phyloP scores from a whole-genome alignment of 2,113 vertebrate species.

The Pantherophis guttatus region DNA sequence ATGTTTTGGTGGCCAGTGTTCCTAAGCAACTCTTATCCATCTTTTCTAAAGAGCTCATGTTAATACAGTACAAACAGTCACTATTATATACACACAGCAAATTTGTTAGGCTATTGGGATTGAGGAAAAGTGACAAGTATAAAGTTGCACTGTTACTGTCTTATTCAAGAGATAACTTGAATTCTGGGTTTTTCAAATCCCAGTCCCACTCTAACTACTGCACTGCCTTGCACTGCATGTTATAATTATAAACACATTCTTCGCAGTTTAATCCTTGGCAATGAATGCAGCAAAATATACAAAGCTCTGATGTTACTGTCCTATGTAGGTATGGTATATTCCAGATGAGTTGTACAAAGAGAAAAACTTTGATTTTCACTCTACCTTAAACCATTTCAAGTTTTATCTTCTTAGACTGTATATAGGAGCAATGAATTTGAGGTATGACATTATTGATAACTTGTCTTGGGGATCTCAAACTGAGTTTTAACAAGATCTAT shows the following conservation, averaged over 20 bases:
- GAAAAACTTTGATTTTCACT: slow-evolving; percentile 13
- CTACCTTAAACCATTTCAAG: background rate
- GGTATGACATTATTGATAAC: fast-evolving
- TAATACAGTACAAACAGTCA: background rate
- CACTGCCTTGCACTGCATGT: background rate
- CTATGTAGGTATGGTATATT: slow-evolving; percentile 2
- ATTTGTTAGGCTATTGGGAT: background rate
- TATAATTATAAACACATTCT: background rate
- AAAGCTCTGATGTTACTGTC: background rate
- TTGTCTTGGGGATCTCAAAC: background rate
- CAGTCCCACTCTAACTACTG: background rate
- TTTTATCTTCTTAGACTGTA: background rate
- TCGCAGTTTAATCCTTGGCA: background rate
- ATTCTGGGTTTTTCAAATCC: background rate
- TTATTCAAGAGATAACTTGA: background rate
- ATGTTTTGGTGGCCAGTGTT: background rate
- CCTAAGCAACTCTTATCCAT: background rate
- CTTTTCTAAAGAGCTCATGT: background rate
- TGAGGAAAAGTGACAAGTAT: background rate
- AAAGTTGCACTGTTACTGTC: background rate
- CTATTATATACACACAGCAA: background rate
- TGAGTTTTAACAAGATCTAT: background rate
- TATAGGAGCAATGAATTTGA: background rate
- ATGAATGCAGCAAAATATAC: background rate
- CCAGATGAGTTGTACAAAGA: background rate